Conservation (phyloP, 2,113 vertebrate species). For the Pelecanoides urinatrix region DNA sequence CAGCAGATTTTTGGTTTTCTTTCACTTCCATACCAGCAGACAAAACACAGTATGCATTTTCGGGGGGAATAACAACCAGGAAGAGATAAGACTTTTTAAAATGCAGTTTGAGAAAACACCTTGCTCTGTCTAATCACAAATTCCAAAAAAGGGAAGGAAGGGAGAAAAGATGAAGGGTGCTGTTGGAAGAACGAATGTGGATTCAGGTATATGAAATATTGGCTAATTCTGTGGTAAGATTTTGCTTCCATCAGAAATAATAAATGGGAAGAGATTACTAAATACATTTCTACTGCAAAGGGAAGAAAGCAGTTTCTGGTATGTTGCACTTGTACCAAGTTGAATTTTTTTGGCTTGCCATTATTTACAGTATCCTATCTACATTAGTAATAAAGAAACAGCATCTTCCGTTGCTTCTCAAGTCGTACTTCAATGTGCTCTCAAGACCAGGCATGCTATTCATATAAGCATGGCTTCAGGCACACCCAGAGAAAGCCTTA, state of each 20-base stretch:
- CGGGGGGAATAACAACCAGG: not conserved
- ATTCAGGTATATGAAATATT: not conserved
- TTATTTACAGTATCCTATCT: not conserved
- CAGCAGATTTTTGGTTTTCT: not conserved
- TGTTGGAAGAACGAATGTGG: not conserved
- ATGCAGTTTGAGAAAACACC: not conserved
- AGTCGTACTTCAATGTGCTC: not conserved
- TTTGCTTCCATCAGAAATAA: not conserved
- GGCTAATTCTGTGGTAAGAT: not conserved
- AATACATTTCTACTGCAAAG: not conserved
- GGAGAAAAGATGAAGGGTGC: not conserved
- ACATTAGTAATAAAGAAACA: not conserved
- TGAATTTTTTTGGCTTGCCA: not conserved
- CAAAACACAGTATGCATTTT: not conserved
- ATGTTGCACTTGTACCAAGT: not conserved
- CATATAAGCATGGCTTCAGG: not conserved
- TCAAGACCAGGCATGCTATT: not conserved
- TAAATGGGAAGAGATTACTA: not conserved
- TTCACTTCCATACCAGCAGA: slow-evolving; percentile 13
- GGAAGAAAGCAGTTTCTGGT: not conserved
- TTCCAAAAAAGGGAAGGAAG: not conserved
- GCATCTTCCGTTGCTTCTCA: not conserved
- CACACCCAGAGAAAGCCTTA: not conserved
- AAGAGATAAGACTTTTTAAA: not conserved
- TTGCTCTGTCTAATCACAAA: not conserved